Evolutionary conservation across 2,888 invertebrate genomes (phyloP).

Genomic region (Drosophila infuscata): DNA sequence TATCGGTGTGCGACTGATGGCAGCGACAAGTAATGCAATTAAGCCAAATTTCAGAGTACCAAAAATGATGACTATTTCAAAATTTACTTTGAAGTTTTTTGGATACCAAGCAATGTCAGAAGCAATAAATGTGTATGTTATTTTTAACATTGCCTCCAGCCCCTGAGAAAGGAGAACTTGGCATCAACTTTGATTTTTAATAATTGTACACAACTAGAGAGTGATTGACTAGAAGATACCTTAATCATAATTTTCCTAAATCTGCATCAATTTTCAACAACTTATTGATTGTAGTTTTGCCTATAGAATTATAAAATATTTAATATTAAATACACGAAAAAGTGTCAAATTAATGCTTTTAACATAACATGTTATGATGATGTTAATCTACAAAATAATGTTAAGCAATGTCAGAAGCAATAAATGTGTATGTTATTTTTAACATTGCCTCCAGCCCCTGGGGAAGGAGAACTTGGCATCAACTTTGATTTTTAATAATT

Average conservation of each 20-base stretch:
- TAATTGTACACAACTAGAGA: slow-evolving; percentile 19
- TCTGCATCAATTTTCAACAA: not conserved
- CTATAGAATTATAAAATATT: not conserved
- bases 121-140: slow-evolving; percentile 14
- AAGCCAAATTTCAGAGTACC: slow-evolving; percentile 55
- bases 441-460: not conserved
- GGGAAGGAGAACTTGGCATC: not conserved
- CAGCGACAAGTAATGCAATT: slow-evolving; percentile 63
- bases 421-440: slow-evolving; percentile 10
- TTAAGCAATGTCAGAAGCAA: slow-evolving; percentile 15
- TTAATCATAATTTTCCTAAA: not conserved
- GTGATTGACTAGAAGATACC: not conserved
- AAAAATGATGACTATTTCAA: slow-evolving; percentile 53
- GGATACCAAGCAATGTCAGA: slow-evolving; percentile 12
- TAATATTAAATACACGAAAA: not conserved
- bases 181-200: slow-evolving; percentile 32
- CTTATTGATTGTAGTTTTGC: not conserved
- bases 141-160: not conserved
- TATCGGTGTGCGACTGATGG: slow-evolving; percentile 24
- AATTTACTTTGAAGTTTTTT: slow-evolving; percentile 68
- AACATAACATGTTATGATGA: not conserved
- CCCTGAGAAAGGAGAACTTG: not conserved
- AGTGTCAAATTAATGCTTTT: not conserved
- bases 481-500: slow-evolving; percentile 41
- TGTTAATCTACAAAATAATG: not conserved